Conservation (phyloP, 2,113 vertebrate genomes). For the Oncorhynchus masou region DNA sequence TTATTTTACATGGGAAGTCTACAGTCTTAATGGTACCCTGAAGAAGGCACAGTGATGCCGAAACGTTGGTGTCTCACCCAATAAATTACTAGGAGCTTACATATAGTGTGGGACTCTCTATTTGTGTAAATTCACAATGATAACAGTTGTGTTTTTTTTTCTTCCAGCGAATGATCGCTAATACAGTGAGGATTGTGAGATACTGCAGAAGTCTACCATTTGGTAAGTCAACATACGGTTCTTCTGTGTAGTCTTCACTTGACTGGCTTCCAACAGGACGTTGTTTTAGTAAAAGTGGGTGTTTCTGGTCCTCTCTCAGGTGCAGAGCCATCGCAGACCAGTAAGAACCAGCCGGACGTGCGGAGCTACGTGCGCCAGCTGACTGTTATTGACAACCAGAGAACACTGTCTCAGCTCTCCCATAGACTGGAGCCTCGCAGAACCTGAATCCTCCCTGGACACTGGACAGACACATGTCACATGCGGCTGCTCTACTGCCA, state of each 20-base stretch:
- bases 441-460: constrained; percentile 75
- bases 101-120: no score
- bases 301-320: constrained; percentile 67
- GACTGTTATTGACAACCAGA: constrained; percentile 97
- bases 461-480: background rate
- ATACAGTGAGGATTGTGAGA: constrained; percentile 89
- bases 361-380: constrained; percentile 92
- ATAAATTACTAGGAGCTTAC: no score
- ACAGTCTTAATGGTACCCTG: no score
- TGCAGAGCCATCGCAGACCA: constrained; percentile 83
- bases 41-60: no score
- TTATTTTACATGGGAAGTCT: background rate
- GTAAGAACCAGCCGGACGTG: constrained; percentile 93
- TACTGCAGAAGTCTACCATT: constrained; percentile 92
- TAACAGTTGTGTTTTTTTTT: constrained; percentile 53
- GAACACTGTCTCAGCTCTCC: constrained; percentile 94
- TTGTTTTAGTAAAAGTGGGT: background rate
- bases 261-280: background rate
- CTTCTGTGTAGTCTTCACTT: background rate
- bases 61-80: no score
- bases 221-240: constrained; percentile 79
- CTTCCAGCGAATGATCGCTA: constrained; percentile 93
- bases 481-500: constrained; percentile 64
- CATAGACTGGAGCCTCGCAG: constrained; percentile 91
- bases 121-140: background rate